Percentiles rank a stretch among this genome's conserved stretches.
These are phyloP conservation scores for Hololepta plana DNA, from an alignment of 2,888 invertebrate genomes.

Conservation along the genomic window DNA sequence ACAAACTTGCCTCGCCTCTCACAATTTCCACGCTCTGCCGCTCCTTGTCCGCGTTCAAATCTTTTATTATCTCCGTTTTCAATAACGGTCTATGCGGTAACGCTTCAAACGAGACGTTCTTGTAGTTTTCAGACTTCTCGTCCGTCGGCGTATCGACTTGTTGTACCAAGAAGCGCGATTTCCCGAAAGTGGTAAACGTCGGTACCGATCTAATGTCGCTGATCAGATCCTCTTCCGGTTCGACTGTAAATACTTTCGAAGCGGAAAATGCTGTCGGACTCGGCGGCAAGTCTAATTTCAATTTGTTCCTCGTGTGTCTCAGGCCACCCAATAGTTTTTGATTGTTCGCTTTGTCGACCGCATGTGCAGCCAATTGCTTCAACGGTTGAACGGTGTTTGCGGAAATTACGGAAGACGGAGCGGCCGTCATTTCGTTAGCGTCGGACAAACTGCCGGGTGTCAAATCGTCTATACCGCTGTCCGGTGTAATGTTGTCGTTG, in stretches of 20 bases:
- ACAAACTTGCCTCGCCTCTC: slow-evolving; percentile 37
- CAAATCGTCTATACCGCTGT: slow-evolving; percentile 42
- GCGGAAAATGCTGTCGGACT: slow-evolving; percentile 30
- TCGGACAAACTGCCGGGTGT: slow-evolving; percentile 29
- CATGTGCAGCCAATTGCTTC: slow-evolving; percentile 5
- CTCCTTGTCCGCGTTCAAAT: slow-evolving; percentile 7
- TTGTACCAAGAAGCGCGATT: slow-evolving; percentile 28
- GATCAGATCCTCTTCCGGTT: slow-evolving; percentile 31
- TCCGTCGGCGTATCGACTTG: slow-evolving; percentile 25
- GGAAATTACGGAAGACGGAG: too few species aligned
- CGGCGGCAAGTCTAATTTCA: slow-evolving; percentile 51
- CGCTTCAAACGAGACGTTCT: slow-evolving; percentile 27
- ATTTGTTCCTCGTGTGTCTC: slow-evolving; percentile 49
- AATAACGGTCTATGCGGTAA: slow-evolving; percentile 25
- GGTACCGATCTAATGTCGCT: slow-evolving; percentile 29
- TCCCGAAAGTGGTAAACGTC: slow-evolving; percentile 42
- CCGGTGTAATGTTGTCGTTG: slow-evolving; percentile 35
- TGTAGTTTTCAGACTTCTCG: slow-evolving; percentile 12
- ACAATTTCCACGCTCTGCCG: slow-evolving; percentile 14
- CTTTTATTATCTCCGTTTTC: too few species aligned
- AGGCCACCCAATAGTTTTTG: slow-evolving; percentile 40
- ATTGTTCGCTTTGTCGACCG: slow-evolving; percentile 5
- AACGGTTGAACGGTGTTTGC: slow-evolving; percentile 1
- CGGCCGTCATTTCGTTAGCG: slow-evolving; percentile 3
- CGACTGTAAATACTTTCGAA: slow-evolving; percentile 22